phyloP scores from a whole-genome alignment of 1,140 invertebrate genomes.

The Drosophila hydei region DNA sequence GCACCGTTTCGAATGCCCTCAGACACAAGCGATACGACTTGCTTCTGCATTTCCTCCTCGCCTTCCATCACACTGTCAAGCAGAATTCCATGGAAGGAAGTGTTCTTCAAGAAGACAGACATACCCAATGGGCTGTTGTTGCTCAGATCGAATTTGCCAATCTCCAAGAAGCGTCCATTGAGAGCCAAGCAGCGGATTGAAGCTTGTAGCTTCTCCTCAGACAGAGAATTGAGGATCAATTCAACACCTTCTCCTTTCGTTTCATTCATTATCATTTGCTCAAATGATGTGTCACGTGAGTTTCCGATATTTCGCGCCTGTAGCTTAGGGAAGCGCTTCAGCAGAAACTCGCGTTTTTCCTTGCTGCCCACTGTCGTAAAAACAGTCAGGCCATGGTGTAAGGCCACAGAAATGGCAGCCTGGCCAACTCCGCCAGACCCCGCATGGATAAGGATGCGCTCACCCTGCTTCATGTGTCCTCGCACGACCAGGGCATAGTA shows the following conservation, averaged over 20 bases:
- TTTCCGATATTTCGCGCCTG: slow-evolving; percentile 94
- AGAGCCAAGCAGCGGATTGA: slow-evolving; percentile 94
- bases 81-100: slow-evolving; percentile 97
- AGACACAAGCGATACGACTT: slow-evolving; percentile 89
- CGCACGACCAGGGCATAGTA: slow-evolving; percentile 96
- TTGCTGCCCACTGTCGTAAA: slow-evolving; percentile 94
- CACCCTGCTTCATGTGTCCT: slow-evolving; percentile 92
- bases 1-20: slow-evolving; percentile 93
- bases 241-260: slow-evolving; percentile 95
- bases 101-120: slow-evolving; percentile 97
- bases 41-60: slow-evolving; percentile 88
- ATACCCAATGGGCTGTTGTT: slow-evolving; percentile 96
- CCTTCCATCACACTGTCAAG: slow-evolving; percentile 92
- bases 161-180: slow-evolving; percentile 97
- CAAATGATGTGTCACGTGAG: slow-evolving; percentile 95
- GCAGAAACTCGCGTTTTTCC: slow-evolving; percentile 95
- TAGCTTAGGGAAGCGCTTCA: slow-evolving; percentile 93
- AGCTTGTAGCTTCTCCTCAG: slow-evolving; percentile 96
- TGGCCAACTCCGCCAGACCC: slow-evolving; percentile 98
- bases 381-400: slow-evolving; percentile 93
- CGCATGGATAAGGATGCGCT: slow-evolving; percentile 96
- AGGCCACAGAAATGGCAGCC: slow-evolving; percentile 96
- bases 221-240: slow-evolving; percentile 96
- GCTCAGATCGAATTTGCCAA: slow-evolving; percentile 98
- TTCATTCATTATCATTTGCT: slow-evolving; percentile 91